These are phyloP conservation scores for Nematostella vectensis DNA, from an alignment of 92 coral and sea anemone species.

Conservation along the genomic window DNA sequence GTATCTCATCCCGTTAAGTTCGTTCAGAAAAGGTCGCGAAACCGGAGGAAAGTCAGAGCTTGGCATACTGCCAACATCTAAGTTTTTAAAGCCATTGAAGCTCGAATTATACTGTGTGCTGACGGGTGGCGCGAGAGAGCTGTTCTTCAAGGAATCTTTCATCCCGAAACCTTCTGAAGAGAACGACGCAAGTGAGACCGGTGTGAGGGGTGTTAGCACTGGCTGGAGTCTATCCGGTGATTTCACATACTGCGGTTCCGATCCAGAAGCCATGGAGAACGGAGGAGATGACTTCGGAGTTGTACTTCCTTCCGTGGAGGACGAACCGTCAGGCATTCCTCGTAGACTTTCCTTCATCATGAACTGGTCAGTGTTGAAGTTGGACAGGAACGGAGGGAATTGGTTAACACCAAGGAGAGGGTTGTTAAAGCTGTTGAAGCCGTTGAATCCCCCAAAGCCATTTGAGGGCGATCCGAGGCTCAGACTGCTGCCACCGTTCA, in stretches of 20 bases:
- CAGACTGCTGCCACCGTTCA: constrained; percentile 41
- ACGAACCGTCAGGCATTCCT: constrained; percentile 40
- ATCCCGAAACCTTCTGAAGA: constrained; percentile 77
- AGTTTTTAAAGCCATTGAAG: constrained; percentile 97
- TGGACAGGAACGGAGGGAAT: constrained; percentile 78
- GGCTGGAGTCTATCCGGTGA: constrained; percentile 85
- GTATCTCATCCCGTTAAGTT: constrained; percentile 83
- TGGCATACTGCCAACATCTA: constrained; percentile 87
- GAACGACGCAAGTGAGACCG: constrained; percentile 82
- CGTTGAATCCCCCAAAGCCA: constrained; percentile 75
- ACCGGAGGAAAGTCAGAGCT: constrained; percentile 83
- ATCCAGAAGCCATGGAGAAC: constrained; percentile 47
- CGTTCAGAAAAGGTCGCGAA: constrained; percentile 82
- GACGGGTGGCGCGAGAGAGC: constrained; percentile 62
- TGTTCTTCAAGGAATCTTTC: constrained; percentile 70
- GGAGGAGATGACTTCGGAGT: constrained; percentile 59
- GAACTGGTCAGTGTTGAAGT: constrained; percentile 85
- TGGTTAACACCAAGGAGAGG: constrained; percentile 80
- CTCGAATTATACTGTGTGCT: constrained; percentile 67
- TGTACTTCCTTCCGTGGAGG: constrained; percentile 42
- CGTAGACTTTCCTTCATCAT: constrained; percentile 76
- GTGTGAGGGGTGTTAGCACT: constrained; percentile 91
- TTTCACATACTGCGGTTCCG: constrained; percentile 48
- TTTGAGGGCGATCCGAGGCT: constrained; percentile 52
- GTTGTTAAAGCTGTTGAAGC: constrained; percentile 79